These are phyloP conservation scores for Campoletis raptor DNA, from an alignment of 2,888 invertebrate species.

Conservation along the genomic window DNA sequence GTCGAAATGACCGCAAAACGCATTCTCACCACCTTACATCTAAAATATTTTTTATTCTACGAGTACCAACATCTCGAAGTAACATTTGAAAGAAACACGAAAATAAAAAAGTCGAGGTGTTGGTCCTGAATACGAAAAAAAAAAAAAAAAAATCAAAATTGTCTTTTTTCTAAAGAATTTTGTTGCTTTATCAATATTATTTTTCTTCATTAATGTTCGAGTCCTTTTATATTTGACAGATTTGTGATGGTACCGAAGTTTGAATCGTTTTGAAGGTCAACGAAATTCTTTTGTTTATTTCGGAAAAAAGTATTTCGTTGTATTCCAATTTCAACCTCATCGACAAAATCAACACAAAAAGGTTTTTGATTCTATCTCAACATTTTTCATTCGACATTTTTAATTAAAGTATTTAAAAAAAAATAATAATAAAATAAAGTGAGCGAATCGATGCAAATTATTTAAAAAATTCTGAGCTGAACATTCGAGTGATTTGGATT, in stretches of 20 bases:
- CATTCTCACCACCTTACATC: slow-evolving; percentile 11
- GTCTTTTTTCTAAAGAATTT: neutral
- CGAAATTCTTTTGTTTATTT: too few species aligned
- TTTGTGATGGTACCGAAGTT: neutral
- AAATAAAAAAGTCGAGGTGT: slow-evolving; percentile 21
- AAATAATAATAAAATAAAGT: too few species aligned
- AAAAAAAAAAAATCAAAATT: neutral
- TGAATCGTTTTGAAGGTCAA: too few species aligned
- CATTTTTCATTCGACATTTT: too few species aligned
- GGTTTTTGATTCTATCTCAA: neutral
- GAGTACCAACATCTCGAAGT: slow-evolving; percentile 7
- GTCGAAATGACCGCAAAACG: slow-evolving; percentile 55
- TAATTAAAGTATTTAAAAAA: too few species aligned
- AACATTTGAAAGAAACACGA: slow-evolving; percentile 11
- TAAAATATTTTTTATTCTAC: neutral
- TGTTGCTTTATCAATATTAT: neutral
- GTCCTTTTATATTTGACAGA: neutral
- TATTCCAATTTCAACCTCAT: too few species aligned
- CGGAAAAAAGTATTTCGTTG: too few species aligned
- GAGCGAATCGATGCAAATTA: too few species aligned
- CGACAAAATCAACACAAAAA: too few species aligned
- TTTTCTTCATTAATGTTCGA: neutral
- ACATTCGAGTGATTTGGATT: too few species aligned
- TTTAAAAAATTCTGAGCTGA: too few species aligned
- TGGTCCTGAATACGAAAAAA: slow-evolving; percentile 32